Percentiles rank a stretch among this genome's conserved stretches.
phyloP scores from a whole-genome alignment of 1,140 invertebrate species.

The Lordiphosa clarofinis region DNA sequence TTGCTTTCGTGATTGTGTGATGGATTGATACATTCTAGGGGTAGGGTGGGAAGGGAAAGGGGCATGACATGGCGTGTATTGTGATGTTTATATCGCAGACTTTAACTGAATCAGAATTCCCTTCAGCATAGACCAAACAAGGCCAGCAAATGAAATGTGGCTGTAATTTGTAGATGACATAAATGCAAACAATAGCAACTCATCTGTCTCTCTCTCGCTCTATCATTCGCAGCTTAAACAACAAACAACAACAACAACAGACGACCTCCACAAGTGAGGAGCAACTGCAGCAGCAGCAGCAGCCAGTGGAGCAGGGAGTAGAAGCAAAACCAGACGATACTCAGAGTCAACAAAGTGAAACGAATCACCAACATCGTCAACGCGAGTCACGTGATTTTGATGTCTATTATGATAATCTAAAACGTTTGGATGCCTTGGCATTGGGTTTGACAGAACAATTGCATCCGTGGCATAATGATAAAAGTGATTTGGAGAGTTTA shows the following conservation, averaged over 20 bases:
- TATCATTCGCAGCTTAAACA: constrained; percentile 50
- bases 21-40: constrained; percentile 46
- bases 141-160: constrained; percentile 8
- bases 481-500: constrained; percentile 83
- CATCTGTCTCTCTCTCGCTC: constrained; percentile 15
- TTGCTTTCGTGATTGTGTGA: constrained; percentile 19
- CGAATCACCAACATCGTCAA: constrained; percentile 16
- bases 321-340: constrained; percentile 29
- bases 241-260: constrained; percentile 33
- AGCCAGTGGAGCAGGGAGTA: constrained; percentile 22
- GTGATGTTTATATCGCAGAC: neutral
- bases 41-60: constrained; percentile 10
- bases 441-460: constrained; percentile 63
- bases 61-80: neutral
- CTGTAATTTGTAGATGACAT: constrained; percentile 15
- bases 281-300: constrained; percentile 38
- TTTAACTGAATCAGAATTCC: constrained; percentile 6
- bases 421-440: constrained; percentile 73
- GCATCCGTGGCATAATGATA: constrained; percentile 79
- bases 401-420: constrained; percentile 78
- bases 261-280: constrained; percentile 43
- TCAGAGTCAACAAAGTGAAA: constrained; percentile 10
- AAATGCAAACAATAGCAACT: constrained; percentile 60
- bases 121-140: constrained; percentile 6
- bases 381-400: constrained; percentile 64